Percentiles rank a stretch among this genome's conserved stretches.
Evolutionary conservation across 2,113 vertebrate genomes (phyloP).

Genomic region (Channa argus): DNA sequence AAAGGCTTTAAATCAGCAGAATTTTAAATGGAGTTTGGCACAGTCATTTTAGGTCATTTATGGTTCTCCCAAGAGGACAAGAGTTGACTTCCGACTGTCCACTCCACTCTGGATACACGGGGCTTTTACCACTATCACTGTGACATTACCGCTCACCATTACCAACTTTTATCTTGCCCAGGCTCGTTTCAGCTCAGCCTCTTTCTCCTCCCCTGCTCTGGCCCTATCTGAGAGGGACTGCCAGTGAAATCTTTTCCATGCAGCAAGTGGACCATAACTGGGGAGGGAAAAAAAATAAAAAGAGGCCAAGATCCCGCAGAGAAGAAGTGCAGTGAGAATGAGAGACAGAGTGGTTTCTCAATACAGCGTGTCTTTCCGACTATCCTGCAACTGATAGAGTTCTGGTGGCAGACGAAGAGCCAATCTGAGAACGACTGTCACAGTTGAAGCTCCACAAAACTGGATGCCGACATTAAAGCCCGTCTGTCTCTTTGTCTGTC

Average conservation of each 20-base stretch:
- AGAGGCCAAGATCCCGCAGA: constrained; percentile 68
- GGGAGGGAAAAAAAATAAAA: constrained; percentile 13
- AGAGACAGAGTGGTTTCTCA: constrained; percentile 39
- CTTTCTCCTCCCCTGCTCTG: not conserved
- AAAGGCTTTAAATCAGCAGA: not conserved
- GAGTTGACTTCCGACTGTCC: too few relatives aligned
- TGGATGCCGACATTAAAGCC: not conserved
- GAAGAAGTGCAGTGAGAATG: constrained; percentile 29
- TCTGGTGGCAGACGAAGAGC: constrained; percentile 23
- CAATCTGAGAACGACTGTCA: constrained; percentile 43
- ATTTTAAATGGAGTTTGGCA: not conserved
- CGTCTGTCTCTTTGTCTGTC: constrained; percentile 5
- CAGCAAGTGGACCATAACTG: constrained; percentile 54
- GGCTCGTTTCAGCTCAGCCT: not conserved
- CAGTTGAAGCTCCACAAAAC: constrained; percentile 33
- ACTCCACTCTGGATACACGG: not conserved
- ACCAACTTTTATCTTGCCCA: constrained; percentile 27
- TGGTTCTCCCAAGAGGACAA: too few relatives aligned
- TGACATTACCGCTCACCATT: not conserved
- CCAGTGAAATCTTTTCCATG: constrained; percentile 45
- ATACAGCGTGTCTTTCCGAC: constrained; percentile 62
- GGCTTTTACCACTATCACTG: not conserved
- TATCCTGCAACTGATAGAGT: constrained; percentile 48
- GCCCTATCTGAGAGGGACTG: constrained; percentile 45
- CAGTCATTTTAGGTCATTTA: too few relatives aligned